Evolutionary conservation across 1,140 invertebrate genomes (phyloP).

Genomic region (Zaprionus africanus): DNA sequence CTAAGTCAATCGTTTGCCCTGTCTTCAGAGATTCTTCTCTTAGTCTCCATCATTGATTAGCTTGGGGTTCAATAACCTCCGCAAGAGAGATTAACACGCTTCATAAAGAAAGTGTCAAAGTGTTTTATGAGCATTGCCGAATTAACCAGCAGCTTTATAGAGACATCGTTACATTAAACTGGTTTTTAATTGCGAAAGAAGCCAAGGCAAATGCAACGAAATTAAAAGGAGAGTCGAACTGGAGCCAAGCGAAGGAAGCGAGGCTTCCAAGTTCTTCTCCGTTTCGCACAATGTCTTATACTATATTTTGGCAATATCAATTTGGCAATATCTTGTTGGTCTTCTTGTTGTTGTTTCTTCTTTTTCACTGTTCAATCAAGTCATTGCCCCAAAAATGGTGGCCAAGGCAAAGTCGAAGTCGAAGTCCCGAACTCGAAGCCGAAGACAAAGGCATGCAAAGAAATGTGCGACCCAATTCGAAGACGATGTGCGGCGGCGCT

Average conservation of each 20-base stretch:
- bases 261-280: conserved; percentile 27
- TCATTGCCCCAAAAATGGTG: conserved; percentile 78
- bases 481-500: conserved; percentile 34
- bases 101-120: conserved; percentile 68
- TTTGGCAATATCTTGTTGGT: conserved; percentile 3
- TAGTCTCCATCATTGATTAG: conserved; percentile 27
- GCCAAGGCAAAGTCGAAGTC: conserved; percentile 51
- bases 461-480: conserved; percentile 49
- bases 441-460: conserved; percentile 44
- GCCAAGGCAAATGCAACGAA: conserved; percentile 40
- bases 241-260: conserved; percentile 27
- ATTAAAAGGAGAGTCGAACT: not conserved
- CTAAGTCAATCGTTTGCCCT: no score
- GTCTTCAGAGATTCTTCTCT: not conserved
- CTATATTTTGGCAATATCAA: conserved; percentile 16
- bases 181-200: conserved; percentile 64
- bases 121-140: conserved; percentile 57
- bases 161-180: conserved; percentile 62
- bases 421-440: conserved; percentile 44
- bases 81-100: conserved; percentile 13
- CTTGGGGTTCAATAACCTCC: conserved; percentile 64
- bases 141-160: conserved; percentile 50
- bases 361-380: conserved; percentile 59
- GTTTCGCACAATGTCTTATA: conserved; percentile 12
- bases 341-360: conserved; percentile 7